Evolutionary conservation across 2,888 invertebrate species (phyloP).

Genomic region (Cabera pusaria): DNA sequence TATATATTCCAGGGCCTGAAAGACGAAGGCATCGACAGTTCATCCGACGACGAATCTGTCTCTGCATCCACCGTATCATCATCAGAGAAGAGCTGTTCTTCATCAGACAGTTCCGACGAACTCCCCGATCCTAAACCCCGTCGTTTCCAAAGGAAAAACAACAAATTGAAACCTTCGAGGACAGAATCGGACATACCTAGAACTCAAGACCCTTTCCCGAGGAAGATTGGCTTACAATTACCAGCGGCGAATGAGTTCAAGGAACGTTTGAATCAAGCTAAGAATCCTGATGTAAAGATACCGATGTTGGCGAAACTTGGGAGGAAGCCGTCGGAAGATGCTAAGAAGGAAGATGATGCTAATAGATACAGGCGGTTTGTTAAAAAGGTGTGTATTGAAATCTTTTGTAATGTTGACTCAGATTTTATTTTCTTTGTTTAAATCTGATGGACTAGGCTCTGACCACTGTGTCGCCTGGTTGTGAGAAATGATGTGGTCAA

Average conservation of each 20-base stretch:
- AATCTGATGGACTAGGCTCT: too few species aligned
- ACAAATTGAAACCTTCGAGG: slow-evolving; percentile 69
- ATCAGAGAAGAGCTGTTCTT: slow-evolving; percentile 76
- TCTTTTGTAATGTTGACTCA: too few species aligned
- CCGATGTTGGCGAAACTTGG: slow-evolving; percentile 67
- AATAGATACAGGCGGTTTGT: slow-evolving; percentile 53
- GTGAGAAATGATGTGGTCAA: neutral
- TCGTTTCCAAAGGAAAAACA: slow-evolving; percentile 68
- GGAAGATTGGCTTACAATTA: slow-evolving; percentile 21
- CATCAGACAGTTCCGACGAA: slow-evolving; percentile 74
- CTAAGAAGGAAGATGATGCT: slow-evolving; percentile 60
- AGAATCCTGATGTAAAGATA: slow-evolving; percentile 58
- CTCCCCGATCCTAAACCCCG: slow-evolving; percentile 61
- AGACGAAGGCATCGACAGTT: slow-evolving; percentile 81
- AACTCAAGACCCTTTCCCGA: slow-evolving; percentile 48
- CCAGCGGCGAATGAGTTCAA: slow-evolving; percentile 54
- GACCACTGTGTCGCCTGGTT: neutral
- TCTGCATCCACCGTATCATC: slow-evolving; percentile 72
- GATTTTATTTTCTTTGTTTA: too few species aligned
- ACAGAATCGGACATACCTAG: slow-evolving; percentile 73
- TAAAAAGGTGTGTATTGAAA: slow-evolving; percentile 49
- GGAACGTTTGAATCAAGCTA: slow-evolving; percentile 58
- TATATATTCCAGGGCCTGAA: slow-evolving; percentile 79
- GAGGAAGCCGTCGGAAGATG: slow-evolving; percentile 60
- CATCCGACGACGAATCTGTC: slow-evolving; percentile 75